Evolutionary conservation across 2,888 invertebrate species (phyloP), one percentile per base, ranked within the genome.

Genomic region (Cyaniris semiargus): DNA sequence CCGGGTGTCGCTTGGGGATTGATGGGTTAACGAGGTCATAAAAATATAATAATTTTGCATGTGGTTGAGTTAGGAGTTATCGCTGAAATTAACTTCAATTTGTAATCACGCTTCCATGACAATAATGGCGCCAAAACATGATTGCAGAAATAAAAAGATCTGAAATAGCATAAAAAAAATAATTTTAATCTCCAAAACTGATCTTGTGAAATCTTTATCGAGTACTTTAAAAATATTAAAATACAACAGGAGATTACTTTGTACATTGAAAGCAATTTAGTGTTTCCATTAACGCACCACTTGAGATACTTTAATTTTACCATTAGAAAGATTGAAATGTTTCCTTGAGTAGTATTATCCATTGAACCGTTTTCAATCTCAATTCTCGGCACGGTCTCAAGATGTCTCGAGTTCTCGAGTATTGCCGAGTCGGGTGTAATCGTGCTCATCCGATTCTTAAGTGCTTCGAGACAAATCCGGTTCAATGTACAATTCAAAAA

Each of bases 401-500:
- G 27, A 27, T 1, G 66, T 66, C 66, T 66, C 66, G 27, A 27
- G 66, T 21, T 66, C 27, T 66, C 18, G 27, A 66, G 66, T 66
- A 27, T 31, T 31, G 66, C 66, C 66, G 66, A 66, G 27, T 66
- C 66, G 27, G 27, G 66, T 27, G 27, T 15, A 66, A 66, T 66
- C 66, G 15, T 15, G 66, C 27, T 15, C 66, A 66, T 66, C 66
- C 66, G 66, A 66, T 31, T 66, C 66, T 31, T 66, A 18, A 66
- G 66, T 66, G 66, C 66, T 66, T 31, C 15, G 66, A 66, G 66
- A 66, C 66, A 66, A 66, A 66, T 66, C 66, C 66, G 5, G 15
- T 66, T 31, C 66, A 18, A 66, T 66, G 27, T 66, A 60, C 21
- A 13, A 66, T 66, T 66, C 15, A 15, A 66, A 66, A 66, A 66